phyloP scores from a whole-genome alignment of 2,113 vertebrate species.

The Plectropomus leopardus region DNA sequence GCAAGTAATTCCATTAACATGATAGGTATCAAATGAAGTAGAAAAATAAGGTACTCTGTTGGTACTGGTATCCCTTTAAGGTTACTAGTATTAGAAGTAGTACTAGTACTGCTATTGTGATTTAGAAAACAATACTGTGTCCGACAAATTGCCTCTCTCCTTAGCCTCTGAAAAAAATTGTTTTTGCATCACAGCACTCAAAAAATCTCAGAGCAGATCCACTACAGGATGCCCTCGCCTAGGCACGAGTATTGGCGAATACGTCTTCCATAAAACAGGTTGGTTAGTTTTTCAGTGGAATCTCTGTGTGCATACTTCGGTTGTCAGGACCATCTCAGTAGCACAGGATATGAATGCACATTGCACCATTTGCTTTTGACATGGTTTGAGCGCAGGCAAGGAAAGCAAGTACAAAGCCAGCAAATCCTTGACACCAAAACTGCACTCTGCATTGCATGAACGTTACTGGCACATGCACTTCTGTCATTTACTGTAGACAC shows the following conservation, averaged over 20 bases:
- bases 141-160: background rate
- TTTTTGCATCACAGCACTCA: background rate
- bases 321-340: slow-evolving; percentile 3
- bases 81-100: no score
- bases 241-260: no score
- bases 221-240: background rate
- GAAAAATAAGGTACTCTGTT: no score
- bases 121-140: no score
- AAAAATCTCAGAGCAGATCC: background rate
- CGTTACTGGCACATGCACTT: background rate
- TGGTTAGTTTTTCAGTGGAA: slow-evolving; percentile 17
- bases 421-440: slow-evolving; percentile 17
- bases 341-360: background rate
- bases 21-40: no score
- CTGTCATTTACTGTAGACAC: slow-evolving; percentile 15
- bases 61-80: no score
- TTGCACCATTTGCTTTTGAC: slow-evolving; percentile 30
- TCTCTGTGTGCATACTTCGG: slow-evolving; percentile 3
- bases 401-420: slow-evolving; percentile 33
- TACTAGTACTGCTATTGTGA: no score
- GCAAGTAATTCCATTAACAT: no score
- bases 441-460: background rate
- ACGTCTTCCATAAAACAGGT: no score
- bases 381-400: background rate
- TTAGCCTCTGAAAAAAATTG: background rate